Evolutionary conservation across 2,797 vertebrate species (phyloP).

Genomic region (Antrozous pallidus): DNA sequence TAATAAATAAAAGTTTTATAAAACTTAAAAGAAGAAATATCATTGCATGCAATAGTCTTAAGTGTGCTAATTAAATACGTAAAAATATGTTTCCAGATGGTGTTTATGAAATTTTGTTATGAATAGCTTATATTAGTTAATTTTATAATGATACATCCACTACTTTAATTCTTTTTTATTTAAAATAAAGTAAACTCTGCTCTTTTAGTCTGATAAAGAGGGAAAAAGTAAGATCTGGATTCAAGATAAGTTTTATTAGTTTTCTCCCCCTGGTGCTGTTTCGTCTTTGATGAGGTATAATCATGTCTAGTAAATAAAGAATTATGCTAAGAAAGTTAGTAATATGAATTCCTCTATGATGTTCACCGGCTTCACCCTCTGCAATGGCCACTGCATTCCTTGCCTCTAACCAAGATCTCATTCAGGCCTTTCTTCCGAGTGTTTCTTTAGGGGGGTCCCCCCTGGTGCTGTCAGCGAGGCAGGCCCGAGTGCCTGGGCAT

Average conservation of each 20-base stretch:
- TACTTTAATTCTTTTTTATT: background rate
- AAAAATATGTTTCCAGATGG: background rate
- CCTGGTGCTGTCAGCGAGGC: background rate
- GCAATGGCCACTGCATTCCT: background rate
- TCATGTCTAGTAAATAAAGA: background rate
- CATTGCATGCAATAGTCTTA: background rate
- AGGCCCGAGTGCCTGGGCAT: background rate
- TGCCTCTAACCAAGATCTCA: background rate
- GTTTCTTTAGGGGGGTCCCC: too few relatives aligned
- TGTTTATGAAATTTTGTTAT: background rate
- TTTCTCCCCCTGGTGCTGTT: background rate
- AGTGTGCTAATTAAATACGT: background rate
- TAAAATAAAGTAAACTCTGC: background rate
- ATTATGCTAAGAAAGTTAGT: background rate
- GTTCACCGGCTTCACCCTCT: background rate
- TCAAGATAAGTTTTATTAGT: background rate
- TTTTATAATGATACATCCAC: background rate
- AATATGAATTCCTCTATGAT: background rate
- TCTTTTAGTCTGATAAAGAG: background rate
- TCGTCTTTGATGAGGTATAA: background rate
- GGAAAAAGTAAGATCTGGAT: background rate
- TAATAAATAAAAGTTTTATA: background rate
- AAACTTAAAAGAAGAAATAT: background rate
- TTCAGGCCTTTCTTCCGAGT: too few relatives aligned
- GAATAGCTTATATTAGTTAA: background rate